Evolutionary conservation across 2,113 vertebrate species (phyloP), one percentile per base, ranked within the genome.

Genomic region (Glareola pratincola): DNA sequence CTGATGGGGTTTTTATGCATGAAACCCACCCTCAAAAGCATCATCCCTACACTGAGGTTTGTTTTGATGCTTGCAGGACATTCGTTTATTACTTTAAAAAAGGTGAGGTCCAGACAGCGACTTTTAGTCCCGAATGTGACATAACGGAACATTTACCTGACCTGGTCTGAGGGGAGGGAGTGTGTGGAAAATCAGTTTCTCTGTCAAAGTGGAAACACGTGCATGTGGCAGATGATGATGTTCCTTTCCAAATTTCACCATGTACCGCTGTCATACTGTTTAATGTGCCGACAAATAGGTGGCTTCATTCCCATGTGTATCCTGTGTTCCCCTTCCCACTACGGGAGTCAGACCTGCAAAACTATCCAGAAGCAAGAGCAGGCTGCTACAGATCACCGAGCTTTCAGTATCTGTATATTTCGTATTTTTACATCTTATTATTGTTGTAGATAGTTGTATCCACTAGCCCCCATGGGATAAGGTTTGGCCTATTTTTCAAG

Each of bases 401-500:
- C 56, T 96, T 97, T 88, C 67, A 53, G 68, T 96, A 96, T 96
- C 95, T 94, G 27, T 89, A 72, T 92, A 90, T 82, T 88, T 84
- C 83, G 13, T 86, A 69, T 85, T 96, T 95, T 90, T 56, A 85
- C 63, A 62, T 96, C 92, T 94, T 94, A 92, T 97, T 97, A 96
- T 93, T 96, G 62, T 90, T 91, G 83, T 39, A 94, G 94, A 82
- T 85, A 95, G 84, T 50, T 90, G 48, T 87, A 90, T 90, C 83
- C 64, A 79, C 78, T 54, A 83, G 51, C 16, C 48, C 90, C 51
- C 53, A 13, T 48, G 76, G 90, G 95, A 91, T 64, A 96, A 85
- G 16, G 47, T 80, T 93, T 96, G 80, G 93, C 66, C 88, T 86
- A 83, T 83, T 97, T 96, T 95, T 93, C 77, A 74, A 90, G 78